phyloP scores from a whole-genome alignment of 2,113 vertebrate species.

The Eulemur macaco region DNA sequence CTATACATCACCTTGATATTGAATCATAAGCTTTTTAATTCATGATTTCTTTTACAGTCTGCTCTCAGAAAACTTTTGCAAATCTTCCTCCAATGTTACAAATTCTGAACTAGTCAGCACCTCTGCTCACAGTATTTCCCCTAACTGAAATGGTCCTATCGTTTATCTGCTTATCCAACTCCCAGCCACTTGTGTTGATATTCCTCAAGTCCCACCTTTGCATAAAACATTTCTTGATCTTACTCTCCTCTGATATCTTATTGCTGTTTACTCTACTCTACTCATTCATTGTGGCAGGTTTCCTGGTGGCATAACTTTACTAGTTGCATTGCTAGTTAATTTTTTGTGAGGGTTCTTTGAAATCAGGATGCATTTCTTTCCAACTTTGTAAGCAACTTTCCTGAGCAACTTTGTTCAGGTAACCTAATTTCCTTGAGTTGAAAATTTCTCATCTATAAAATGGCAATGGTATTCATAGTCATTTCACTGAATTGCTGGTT shows the following conservation, averaged over 20 bases:
- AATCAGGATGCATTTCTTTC: neutral
- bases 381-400: neutral
- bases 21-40: neutral
- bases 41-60: neutral
- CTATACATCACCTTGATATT: neutral
- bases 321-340: neutral
- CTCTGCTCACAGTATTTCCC: neutral
- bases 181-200: neutral
- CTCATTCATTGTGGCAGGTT: neutral
- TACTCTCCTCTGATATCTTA: neutral
- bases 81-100: neutral
- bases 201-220: neutral
- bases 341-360: neutral
- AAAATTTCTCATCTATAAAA: slow-evolving; percentile 26
- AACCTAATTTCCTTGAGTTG: neutral
- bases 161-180: neutral
- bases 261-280: neutral
- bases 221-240: neutral
- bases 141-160: neutral
- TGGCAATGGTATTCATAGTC: neutral
- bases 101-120: neutral
- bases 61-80: neutral
- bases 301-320: neutral
- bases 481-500: neutral
- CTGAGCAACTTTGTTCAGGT: neutral